phyloP scores from a whole-genome alignment of 2,888 invertebrate species.

The Diarsia dahlii region DNA sequence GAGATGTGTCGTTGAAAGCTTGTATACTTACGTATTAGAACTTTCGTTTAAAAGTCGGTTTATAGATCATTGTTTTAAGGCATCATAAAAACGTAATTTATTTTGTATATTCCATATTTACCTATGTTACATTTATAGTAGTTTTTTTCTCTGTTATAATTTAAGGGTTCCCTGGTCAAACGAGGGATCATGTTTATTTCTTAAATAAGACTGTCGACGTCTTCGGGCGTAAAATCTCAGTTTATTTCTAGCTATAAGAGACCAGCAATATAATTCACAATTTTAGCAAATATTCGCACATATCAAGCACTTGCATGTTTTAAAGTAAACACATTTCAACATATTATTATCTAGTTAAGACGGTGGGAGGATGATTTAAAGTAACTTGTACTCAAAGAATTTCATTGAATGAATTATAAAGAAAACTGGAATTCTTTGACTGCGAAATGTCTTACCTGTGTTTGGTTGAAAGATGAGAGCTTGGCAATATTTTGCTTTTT shows the following conservation, averaged over 20 bases:
- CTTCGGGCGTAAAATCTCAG: slow-evolving; percentile 39
- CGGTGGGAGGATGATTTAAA: slow-evolving; percentile 13
- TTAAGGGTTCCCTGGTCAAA: slow-evolving; percentile 18
- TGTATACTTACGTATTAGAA: not conserved
- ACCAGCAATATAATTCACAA: slow-evolving; percentile 63
- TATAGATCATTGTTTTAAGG: not conserved
- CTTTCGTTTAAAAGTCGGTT: slow-evolving; percentile 16
- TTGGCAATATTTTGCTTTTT: slow-evolving; percentile 20
- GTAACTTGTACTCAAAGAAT: slow-evolving; percentile 34
- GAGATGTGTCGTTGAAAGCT: slow-evolving; percentile 10
- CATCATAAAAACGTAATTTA: slow-evolving; percentile 16
- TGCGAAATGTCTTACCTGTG: slow-evolving; percentile 22
- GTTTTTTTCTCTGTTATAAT: not conserved
- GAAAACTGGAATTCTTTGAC: slow-evolving; percentile 45
- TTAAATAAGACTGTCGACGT: slow-evolving; percentile 63
- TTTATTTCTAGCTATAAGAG: slow-evolving; percentile 47
- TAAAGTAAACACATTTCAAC: slow-evolving; percentile 59
- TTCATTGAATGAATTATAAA: slow-evolving; percentile 16
- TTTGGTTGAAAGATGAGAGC: slow-evolving; percentile 47
- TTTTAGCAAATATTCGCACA: slow-evolving; percentile 73
- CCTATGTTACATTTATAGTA: not conserved
- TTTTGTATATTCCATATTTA: slow-evolving; percentile 12
- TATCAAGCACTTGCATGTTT: slow-evolving; percentile 82
- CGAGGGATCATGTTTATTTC: slow-evolving; percentile 26
- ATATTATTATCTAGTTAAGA: slow-evolving; percentile 58